Evolutionary conservation across 1,140 invertebrate genomes (phyloP), one percentile per base, ranked within the genome.

Genomic region (Drosophila littoralis): DNA sequence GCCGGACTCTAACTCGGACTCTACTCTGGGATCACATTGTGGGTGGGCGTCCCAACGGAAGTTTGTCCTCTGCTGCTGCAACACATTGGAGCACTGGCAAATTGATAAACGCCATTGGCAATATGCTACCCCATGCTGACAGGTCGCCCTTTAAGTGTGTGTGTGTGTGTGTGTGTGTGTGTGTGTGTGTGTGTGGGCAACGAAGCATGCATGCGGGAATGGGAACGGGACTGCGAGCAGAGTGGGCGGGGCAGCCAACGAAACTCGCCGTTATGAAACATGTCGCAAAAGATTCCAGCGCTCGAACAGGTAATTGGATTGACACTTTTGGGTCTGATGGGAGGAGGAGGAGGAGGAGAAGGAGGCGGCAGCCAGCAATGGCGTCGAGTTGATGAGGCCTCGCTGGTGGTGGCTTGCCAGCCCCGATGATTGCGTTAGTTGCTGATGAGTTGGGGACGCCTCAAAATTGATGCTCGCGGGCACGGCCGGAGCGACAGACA

Each of bases 281-380:
- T 89, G 84, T 89, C 84, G 84, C 85, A 89, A 89, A 89, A 89
- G 84, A 89, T 89, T 89, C 84, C 84, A 75, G 84, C 80, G 77
- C 85, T 89, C 84, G 84, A 89, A 89, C 84, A 89, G 84, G 84
- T 89, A 89, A 89, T 89, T 89, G 84, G 84, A 89, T 89, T 89
- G 84, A 89, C 84, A 89, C 84, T 89, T 89, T 89, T 84, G 84
- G 84, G 77, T 89, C 79, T 89, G 88, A 61, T 84, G 80, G 78
- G 55, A 12, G n/a, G 13, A 13, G 8, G 7, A 38, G 35, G 45
- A 35, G 32, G 60, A 38, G 46, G 9, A 6, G 55, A 38, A 33
- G 17, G 60, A 38, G 46, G n/a, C 1, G 55, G 48, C 38, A 64
- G 54, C 5, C 45, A 57, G 77, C 64, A 63, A 73, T 60, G 73